Base-by-base conservation (phyloP, 2,888 invertebrate genomes). In the Thereva unica region DNA sequence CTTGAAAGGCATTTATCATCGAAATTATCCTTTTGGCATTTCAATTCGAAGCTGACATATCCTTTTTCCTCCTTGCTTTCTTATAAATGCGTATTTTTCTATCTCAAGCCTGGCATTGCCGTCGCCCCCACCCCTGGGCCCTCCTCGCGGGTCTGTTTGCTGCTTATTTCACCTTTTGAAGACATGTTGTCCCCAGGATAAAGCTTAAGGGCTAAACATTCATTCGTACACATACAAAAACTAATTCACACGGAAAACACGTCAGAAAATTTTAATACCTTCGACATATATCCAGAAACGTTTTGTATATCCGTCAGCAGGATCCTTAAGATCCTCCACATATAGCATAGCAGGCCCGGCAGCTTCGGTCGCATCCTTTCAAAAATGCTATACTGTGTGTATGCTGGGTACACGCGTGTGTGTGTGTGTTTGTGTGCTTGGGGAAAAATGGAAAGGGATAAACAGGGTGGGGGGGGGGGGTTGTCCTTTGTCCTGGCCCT, bases 21-120 rank as follows among this genome's bases (percentile, higher is more conserved):
- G 56, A 67, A 67, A 67, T 67, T 67, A 67, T 69, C 69, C 65
- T 69, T 69, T 65, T 65, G 69, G 65, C 69, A 69, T 69, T 69
- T 67, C 67, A 69, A 66, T 68, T 65, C 61, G 64, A 69, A 61
- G 67, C 64, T 69, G 67, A 69, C 69, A 67, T 59, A 61, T 54
- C 65, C 64, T 64, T 68, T 68, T 61, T 50, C 44, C 44, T 53
- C 7, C 52, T 8, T 35, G 7, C 5, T 35, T 50, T 37, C 12
- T 45, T 7, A 59, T 12, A 47, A 37, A 59, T 59, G 47, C 23
- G 23, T 47, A 47, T 47, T n/a, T n/a, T 5, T 12, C 8, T 47
- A 10, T 47, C 12, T 47, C 10, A 12, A 9, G 5, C 12, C 5
- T 47, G 47, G 47, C 12, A 42, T 4, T 56, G n/a, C 34, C 3